Conservation (phyloP, 1,140 invertebrate genomes). For the Lasaia peninsularis region DNA sequence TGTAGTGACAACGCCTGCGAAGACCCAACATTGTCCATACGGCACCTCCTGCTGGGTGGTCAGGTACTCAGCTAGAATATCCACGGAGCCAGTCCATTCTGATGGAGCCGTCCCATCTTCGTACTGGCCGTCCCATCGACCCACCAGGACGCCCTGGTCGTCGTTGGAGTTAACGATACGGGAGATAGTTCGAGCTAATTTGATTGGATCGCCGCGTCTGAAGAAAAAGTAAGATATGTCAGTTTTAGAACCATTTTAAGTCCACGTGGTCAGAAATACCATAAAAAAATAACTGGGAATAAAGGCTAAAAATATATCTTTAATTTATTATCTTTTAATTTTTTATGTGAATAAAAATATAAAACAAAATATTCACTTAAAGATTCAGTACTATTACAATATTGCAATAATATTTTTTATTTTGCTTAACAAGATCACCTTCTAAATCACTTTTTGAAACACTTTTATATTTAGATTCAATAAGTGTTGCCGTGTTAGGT, state of each 20-base stretch:
- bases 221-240: no score
- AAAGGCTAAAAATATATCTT: no score
- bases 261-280: no score
- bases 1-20: constrained; percentile 84
- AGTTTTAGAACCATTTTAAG: no score
- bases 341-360: no score
- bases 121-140: constrained; percentile 86
- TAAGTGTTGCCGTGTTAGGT: background rate
- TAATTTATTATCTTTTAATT: no score
- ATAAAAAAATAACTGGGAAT: no score
- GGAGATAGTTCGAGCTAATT: constrained; percentile 83
- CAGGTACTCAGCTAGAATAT: constrained; percentile 81
- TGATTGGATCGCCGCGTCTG: constrained; percentile 84
- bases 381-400: no score
- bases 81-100: constrained; percentile 82
- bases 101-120: constrained; percentile 82
- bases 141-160: constrained; percentile 83
- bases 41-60: constrained; percentile 79
- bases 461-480: background rate
- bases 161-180: constrained; percentile 86
- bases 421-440: no score
- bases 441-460: background rate
- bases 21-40: constrained; percentile 90
- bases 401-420: no score
- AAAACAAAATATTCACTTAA: no score